Conservation (phyloP, 2,797 vertebrate genomes). For the Falco biarmicus region DNA sequence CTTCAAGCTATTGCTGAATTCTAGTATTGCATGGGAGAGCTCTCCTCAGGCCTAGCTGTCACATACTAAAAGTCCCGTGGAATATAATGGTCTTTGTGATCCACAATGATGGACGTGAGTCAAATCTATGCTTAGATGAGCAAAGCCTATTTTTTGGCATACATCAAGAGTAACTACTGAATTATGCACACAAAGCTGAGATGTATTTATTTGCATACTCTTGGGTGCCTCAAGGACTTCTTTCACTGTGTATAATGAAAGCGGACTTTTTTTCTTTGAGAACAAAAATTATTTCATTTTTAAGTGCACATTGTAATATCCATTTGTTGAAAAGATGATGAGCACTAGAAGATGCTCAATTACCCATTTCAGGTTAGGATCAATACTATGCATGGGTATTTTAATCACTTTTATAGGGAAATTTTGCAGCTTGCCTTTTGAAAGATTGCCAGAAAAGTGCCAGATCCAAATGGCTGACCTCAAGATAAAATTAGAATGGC, state of each 20-base stretch:
- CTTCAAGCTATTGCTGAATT: neutral
- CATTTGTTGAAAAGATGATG: neutral
- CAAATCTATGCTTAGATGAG: neutral
- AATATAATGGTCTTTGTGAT: neutral
- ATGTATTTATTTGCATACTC: neutral
- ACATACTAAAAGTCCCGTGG: neutral
- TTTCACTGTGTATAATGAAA: neutral
- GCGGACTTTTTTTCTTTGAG: neutral
- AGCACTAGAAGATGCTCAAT: neutral
- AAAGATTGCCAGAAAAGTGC: slow-evolving; percentile 6
- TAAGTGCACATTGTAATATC: neutral
- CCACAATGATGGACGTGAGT: neutral
- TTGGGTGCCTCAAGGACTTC: neutral
- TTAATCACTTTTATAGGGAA: neutral
- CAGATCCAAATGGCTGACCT: slow-evolving; percentile 15
- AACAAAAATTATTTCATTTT: neutral
- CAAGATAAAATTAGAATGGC: slow-evolving; percentile 15
- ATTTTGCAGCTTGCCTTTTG: neutral
- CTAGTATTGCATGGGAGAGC: accelerated
- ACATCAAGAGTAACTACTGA: neutral
- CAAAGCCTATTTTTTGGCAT: neutral
- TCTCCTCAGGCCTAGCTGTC: neutral
- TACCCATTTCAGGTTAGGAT: neutral
- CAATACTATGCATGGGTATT: neutral
- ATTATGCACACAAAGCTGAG: neutral